phyloP scores from a whole-genome alignment of 2,797 vertebrate genomes.

The Acanthopagrus latus region DNA sequence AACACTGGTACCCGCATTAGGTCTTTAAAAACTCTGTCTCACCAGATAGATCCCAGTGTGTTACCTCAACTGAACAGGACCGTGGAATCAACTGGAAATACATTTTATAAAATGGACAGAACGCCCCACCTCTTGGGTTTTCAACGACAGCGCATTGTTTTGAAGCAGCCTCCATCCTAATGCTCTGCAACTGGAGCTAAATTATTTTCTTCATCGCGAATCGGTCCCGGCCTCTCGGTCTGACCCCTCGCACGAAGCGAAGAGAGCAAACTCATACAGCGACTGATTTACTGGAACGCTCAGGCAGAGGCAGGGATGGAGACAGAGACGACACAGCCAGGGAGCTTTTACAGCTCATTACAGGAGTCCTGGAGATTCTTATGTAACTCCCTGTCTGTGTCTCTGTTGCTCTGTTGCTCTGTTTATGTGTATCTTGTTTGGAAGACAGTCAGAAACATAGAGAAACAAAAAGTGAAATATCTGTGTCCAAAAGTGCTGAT shows the following conservation, averaged over 20 bases:
- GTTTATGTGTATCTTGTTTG: slow-evolving; percentile 36
- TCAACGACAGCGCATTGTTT: not conserved
- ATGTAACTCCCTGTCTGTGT: slow-evolving; percentile 55
- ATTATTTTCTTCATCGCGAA: not conserved
- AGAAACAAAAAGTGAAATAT: slow-evolving; percentile 39
- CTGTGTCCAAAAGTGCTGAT: slow-evolving; percentile 21
- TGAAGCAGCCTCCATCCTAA: not conserved
- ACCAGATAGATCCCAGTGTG: not conserved
- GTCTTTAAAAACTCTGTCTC: not conserved
- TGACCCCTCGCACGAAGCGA: slow-evolving; percentile 29
- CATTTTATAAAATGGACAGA: not conserved
- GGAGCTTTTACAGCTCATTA: slow-evolving; percentile 71
- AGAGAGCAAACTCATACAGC: slow-evolving; percentile 36
- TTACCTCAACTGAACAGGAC: not conserved
- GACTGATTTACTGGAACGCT: slow-evolving; percentile 59
- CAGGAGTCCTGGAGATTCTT: slow-evolving; percentile 58
- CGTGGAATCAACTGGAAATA: not conserved
- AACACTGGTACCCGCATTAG: too few species aligned
- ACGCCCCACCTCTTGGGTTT: not conserved
- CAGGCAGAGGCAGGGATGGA: slow-evolving; percentile 36
- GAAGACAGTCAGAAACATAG: slow-evolving; percentile 38
- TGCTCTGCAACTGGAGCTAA: not conserved
- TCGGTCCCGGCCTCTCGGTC: slow-evolving; percentile 22
- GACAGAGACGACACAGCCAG: slow-evolving; percentile 44
- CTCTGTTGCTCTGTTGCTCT: slow-evolving; percentile 47